Evolutionary conservation across 2,888 invertebrate genomes (phyloP), one percentile per base, ranked within the genome.

Genomic region (Agriopis leucophaearia): DNA sequence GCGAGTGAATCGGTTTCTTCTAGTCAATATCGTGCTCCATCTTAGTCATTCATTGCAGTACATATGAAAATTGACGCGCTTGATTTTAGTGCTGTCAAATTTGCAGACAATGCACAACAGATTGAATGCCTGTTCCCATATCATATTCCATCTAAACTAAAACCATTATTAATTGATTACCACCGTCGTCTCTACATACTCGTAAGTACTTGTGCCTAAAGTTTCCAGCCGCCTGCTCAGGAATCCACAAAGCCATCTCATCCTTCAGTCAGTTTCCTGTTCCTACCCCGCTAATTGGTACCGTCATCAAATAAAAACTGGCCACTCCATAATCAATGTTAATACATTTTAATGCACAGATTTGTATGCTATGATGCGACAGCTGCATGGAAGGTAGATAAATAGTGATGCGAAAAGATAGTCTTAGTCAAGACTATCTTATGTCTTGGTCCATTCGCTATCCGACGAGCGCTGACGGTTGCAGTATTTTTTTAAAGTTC

Each of bases 341-440:
- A 89, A 90, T 91, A 83, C 85, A 83, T 84, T 85, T 83, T 88
- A 92, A 92, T 90, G 82, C 83, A 86, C 82, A 88, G 89, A 94
- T 94, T 93, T 83, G 92, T 92, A 93, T 92, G 85, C 92, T 72
- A 77, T 80, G 79, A 78, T 77, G 81, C 75, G 79, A 75, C 75
- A 76, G 79, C 76, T 81, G 80, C 75, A 59, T 16, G 72, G 62
- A 61, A 38, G n/a, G 13, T 8, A n/a, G n/a, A n/a, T n/a, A n/a
- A n/a, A 15, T 72, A 75, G 75, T 15, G 75, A 61, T 58, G 64
- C 42, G 63, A 45, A 40, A 57, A n/a, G 3, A 6, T 12, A 47
- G 7, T 18, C 50, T 61, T 52, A 52, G 12, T 45, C 27, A 27
- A 27, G 27, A 27, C 27, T 27, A 27, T 27, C 27, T 42, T 44